Percentiles rank a stretch among this genome's conserved stretches.
Conservation (phyloP, 2,113 vertebrate genomes). For the Steatornis caripensis region DNA sequence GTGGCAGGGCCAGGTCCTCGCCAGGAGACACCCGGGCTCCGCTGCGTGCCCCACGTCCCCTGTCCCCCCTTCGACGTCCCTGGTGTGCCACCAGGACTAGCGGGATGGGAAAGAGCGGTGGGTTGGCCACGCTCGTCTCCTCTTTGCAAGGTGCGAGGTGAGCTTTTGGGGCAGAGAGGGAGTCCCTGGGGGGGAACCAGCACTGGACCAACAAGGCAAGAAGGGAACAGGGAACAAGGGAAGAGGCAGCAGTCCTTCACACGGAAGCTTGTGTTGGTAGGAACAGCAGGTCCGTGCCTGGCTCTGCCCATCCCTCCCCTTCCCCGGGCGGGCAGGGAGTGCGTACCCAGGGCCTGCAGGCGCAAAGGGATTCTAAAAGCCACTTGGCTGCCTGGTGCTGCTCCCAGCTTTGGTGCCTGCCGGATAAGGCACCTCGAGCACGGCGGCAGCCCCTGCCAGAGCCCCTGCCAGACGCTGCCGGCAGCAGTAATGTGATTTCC, state of each 20-base stretch:
- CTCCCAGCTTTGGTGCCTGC: not conserved
- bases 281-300: not conserved
- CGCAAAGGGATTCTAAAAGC: not conserved
- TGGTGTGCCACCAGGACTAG: accelerated
- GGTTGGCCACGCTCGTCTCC: accelerated
- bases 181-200: not conserved
- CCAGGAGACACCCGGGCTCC: not conserved
- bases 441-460: not conserved
- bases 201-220: too few species aligned
- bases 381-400: accelerated
- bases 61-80: not conserved
- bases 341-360: not conserved
- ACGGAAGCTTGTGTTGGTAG: not conserved
- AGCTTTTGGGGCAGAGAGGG: not conserved
- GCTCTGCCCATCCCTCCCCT: not conserved
- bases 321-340: accelerated
- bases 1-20: not conserved
- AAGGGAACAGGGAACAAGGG: too few species aligned
- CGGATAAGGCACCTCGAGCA: accelerated
- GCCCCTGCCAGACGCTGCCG: constrained; percentile 28
- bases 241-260: not conserved
- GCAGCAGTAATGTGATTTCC: constrained; percentile 65
- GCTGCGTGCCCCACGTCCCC: too few species aligned
- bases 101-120: not conserved
- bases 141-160: not conserved